phyloP scores from a whole-genome alignment of 2,888 invertebrate genomes.

The Sesia apiformis region DNA sequence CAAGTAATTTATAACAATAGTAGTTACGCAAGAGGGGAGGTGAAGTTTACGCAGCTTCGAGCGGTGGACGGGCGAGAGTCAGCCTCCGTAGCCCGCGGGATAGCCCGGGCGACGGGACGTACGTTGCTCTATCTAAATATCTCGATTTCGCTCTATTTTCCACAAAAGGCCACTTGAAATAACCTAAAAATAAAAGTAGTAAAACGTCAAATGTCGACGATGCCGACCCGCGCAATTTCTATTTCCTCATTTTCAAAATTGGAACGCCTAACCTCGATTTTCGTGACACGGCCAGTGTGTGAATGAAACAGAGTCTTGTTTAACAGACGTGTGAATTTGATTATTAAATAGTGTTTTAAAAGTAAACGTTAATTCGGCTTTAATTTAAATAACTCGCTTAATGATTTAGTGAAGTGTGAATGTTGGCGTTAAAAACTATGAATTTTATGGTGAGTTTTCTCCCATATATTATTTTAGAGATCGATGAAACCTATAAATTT shows the following conservation, averaged over 20 bases:
- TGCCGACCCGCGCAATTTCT: not conserved
- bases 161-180: not conserved
- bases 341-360: too few relatives aligned
- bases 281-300: slow-evolving; percentile 25
- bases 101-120: slow-evolving; percentile 44
- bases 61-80: slow-evolving; percentile 43
- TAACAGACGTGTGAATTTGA: slow-evolving; percentile 14
- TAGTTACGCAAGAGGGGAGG: slow-evolving; percentile 70
- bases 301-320: slow-evolving; percentile 17
- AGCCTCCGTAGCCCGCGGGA: slow-evolving; percentile 56
- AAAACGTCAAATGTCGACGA: not conserved
- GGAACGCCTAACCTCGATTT: slow-evolving; percentile 24
- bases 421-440: too few relatives aligned
- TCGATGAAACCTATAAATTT: too few relatives aligned
- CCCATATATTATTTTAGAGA: too few relatives aligned
- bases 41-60: slow-evolving; percentile 58
- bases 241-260: slow-evolving; percentile 28
- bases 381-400: too few relatives aligned
- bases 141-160: slow-evolving; percentile 15
- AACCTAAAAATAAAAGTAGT: slow-evolving; percentile 5
- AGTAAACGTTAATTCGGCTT: too few relatives aligned
- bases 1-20: slow-evolving; percentile 37
- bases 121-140: slow-evolving; percentile 18
- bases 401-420: too few relatives aligned
- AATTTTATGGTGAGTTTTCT: too few relatives aligned